Conservation (phyloP, 2,888 invertebrate genomes). For the Heliothis peltigera region DNA sequence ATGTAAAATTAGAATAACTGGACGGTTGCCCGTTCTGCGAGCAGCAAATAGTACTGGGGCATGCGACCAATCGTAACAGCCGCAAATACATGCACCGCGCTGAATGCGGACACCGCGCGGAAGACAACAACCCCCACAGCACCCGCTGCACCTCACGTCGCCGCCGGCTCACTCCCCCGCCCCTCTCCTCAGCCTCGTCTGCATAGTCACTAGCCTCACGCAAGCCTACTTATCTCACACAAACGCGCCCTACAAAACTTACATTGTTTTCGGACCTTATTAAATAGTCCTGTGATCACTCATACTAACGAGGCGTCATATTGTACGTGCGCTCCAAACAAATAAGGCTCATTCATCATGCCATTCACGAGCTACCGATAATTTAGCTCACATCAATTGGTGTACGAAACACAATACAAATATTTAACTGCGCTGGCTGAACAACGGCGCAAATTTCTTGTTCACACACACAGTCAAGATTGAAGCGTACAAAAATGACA, state of each 20-base stretch:
- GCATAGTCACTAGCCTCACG: conserved; percentile 43
- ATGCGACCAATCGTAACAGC: conserved; percentile 88
- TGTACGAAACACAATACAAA: conserved; percentile 43
- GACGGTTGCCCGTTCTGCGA: conserved; percentile 87
- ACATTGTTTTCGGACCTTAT: conserved; percentile 23
- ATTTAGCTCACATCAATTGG: conserved; percentile 43
- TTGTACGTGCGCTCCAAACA: conserved; percentile 33
- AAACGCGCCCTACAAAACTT: conserved; percentile 26
- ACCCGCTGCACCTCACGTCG: conserved; percentile 38
- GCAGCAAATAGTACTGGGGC: conserved; percentile 90
- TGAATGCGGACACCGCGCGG: conserved; percentile 81
- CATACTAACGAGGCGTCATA: conserved; percentile 40
- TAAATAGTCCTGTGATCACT: conserved; percentile 31
- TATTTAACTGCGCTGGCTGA: conserved; percentile 39
- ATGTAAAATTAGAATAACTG: conserved; percentile 90
- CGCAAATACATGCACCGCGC: conserved; percentile 84
- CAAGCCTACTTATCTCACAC: conserved; percentile 28
- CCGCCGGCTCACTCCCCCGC: conserved; percentile 22
- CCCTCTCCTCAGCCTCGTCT: conserved; percentile 39
- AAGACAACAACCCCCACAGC: conserved; percentile 72
- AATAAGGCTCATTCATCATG: conserved; percentile 51
- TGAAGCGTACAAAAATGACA: conserved; percentile 53
- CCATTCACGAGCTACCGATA: conserved; percentile 30
- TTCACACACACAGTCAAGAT: conserved; percentile 42
- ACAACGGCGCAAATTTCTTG: conserved; percentile 41